phyloP scores from a whole-genome alignment of 1,140 invertebrate genomes.

The Hyposmocoma kahamanoa region DNA sequence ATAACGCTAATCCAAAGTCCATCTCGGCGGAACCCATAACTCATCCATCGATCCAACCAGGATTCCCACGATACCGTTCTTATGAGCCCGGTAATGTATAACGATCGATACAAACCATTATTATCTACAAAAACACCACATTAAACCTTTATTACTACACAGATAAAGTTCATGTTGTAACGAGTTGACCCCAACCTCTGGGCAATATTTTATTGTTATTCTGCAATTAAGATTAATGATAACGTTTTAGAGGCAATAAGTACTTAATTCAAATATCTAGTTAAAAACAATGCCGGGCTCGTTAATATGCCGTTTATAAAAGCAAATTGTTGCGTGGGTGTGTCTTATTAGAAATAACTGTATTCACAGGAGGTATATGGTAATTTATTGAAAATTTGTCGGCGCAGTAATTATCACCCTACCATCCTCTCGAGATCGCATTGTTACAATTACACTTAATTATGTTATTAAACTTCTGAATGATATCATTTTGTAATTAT shows the following conservation, averaged over 20 bases:
- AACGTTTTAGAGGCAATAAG: slow-evolving; percentile 63
- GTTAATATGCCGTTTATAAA: slow-evolving; percentile 47
- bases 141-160: slow-evolving; percentile 33
- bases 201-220: slow-evolving; percentile 70
- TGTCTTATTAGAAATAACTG: slow-evolving; percentile 11
- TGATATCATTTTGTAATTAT: too few species aligned
- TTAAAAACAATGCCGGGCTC: slow-evolving; percentile 48
- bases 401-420: too few species aligned
- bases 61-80: slow-evolving; percentile 67
- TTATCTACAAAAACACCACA: slow-evolving; percentile 26
- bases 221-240: slow-evolving; percentile 71
- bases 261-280: slow-evolving; percentile 66
- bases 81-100: slow-evolving; percentile 50
- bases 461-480: too few species aligned
- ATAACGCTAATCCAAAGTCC: slow-evolving; percentile 20
- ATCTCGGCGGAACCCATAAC: slow-evolving; percentile 36
- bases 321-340: slow-evolving; percentile 45
- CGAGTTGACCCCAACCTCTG: slow-evolving; percentile 16
- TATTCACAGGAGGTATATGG: neutral
- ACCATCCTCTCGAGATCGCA: too few species aligned
- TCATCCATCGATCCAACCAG: slow-evolving; percentile 44
- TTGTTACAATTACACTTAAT: too few species aligned
- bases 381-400: slow-evolving; percentile 1
- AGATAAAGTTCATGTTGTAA: slow-evolving; percentile 32
- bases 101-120: slow-evolving; percentile 57